Evolutionary conservation across 2,113 vertebrate genomes (phyloP).

Genomic region (Onychostruthus taczanowskii): DNA sequence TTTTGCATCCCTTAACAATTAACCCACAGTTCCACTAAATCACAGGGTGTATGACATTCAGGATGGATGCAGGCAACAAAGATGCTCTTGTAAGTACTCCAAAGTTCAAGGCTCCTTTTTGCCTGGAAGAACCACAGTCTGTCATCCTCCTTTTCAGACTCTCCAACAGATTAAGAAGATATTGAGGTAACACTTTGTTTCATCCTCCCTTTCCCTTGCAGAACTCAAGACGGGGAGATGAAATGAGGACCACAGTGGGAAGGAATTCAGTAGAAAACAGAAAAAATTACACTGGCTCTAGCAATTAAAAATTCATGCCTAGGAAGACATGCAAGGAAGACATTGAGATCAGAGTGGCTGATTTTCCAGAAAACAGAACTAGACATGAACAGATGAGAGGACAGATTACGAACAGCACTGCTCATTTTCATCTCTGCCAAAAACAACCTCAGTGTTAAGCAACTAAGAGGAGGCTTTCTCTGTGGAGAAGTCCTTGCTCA

Average conservation of each 20-base stretch:
- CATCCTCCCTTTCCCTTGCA: slow-evolving; percentile 28
- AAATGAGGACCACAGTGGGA: slow-evolving; percentile 11
- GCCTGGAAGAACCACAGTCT: background rate
- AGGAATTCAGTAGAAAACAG: background rate
- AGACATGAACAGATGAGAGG: background rate
- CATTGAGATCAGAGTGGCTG: slow-evolving; percentile 29
- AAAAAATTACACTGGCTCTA: background rate
- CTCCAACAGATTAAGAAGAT: background rate
- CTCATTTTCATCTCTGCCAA: background rate
- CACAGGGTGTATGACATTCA: background rate
- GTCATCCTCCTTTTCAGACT: background rate
- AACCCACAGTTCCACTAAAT: background rate
- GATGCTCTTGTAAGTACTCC: background rate
- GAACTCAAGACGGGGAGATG: background rate
- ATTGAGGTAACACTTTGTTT: background rate
- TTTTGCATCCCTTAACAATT: background rate
- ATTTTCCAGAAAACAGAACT: slow-evolving; percentile 42
- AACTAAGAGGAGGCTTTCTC: background rate
- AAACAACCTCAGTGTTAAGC: background rate
- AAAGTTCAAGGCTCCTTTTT: background rate
- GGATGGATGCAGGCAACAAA: background rate
- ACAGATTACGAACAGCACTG: background rate
- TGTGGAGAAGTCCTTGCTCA: background rate
- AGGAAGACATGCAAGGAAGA: slow-evolving; percentile 39
- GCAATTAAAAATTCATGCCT: slow-evolving; percentile 1